Evolutionary conservation across 92 coral and sea anemone genomes (phyloP).

Genomic region (Palythoa caribaeorum): DNA sequence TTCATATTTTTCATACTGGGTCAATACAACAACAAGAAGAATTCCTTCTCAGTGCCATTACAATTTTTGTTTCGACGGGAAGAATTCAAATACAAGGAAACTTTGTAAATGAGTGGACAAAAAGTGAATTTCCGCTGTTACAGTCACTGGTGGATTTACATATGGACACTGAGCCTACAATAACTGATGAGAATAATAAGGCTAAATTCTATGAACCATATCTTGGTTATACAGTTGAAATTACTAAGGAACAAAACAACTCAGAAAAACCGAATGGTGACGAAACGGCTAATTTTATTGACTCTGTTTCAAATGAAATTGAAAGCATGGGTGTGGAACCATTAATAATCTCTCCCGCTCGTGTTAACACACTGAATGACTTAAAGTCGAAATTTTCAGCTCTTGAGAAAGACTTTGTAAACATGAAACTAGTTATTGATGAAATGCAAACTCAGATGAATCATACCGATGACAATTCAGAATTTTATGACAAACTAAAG

Average conservation of each 20-base stretch:
- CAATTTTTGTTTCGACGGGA: conserved; percentile 34
- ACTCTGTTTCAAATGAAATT: conserved; percentile 14
- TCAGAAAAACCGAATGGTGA: not conserved
- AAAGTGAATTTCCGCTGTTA: not conserved
- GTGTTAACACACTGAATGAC: conserved; percentile 25
- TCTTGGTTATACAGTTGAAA: not conserved
- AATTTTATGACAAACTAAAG: conserved; percentile 3
- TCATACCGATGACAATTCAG: not conserved
- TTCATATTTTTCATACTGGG: not conserved
- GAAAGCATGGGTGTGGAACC: conserved; percentile 22
- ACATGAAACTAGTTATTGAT: not conserved
- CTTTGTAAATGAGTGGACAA: conserved; percentile 19
- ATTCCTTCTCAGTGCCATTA: conserved; percentile 19
- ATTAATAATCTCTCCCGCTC: not conserved
- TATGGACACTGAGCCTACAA: not conserved
- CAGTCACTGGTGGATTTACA: conserved; percentile 15
- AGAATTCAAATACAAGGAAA: conserved; percentile 47
- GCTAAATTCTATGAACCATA: conserved; percentile 1
- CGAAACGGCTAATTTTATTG: not conserved
- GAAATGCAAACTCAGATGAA: conserved; percentile 22
- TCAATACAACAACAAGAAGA: not conserved
- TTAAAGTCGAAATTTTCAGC: conserved; percentile 30
- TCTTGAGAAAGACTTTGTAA: conserved; percentile 29
- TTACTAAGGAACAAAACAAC: not conserved
- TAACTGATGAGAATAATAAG: not conserved